Conservation (phyloP, 2,113 vertebrate genomes). For the Protobothrops flavoviridis region DNA sequence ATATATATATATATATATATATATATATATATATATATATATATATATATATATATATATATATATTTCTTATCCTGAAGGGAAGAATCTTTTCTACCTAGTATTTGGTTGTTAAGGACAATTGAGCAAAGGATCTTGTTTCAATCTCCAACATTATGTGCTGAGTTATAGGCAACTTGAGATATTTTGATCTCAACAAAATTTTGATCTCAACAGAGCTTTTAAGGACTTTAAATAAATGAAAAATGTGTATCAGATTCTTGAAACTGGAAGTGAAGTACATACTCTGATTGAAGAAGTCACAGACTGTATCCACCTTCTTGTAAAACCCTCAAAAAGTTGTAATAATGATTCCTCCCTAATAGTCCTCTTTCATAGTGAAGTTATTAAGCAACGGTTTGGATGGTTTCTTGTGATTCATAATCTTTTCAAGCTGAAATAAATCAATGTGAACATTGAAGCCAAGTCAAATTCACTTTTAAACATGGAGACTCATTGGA, state of each 20-base stretch:
- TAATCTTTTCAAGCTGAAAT: not conserved
- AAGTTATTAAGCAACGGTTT: not conserved
- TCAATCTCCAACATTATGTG: too few species aligned
- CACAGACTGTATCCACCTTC: not conserved
- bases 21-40: too few species aligned
- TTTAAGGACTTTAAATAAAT: not conserved
- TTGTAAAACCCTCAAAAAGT: not conserved
- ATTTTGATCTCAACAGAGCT: not conserved
- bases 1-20: too few species aligned
- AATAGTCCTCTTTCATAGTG: not conserved
- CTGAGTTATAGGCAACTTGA: not conserved
- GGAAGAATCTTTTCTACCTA: not conserved
- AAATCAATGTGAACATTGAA: not conserved
- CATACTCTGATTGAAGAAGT: not conserved
- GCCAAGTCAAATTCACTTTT: not conserved
- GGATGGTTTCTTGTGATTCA: not conserved
- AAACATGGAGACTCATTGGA: not conserved
- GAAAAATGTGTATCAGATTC: not conserved
- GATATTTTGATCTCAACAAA: not conserved
- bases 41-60: too few species aligned
- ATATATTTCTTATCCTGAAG: not conserved
- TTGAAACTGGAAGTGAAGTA: not conserved
- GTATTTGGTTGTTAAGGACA: not conserved
- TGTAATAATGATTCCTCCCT: not conserved
- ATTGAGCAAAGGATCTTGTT: not conserved